Percentiles rank a stretch among this genome's conserved stretches.
Evolutionary conservation across 2,888 invertebrate genomes (phyloP).

Genomic region (Anticlea derivata): DNA sequence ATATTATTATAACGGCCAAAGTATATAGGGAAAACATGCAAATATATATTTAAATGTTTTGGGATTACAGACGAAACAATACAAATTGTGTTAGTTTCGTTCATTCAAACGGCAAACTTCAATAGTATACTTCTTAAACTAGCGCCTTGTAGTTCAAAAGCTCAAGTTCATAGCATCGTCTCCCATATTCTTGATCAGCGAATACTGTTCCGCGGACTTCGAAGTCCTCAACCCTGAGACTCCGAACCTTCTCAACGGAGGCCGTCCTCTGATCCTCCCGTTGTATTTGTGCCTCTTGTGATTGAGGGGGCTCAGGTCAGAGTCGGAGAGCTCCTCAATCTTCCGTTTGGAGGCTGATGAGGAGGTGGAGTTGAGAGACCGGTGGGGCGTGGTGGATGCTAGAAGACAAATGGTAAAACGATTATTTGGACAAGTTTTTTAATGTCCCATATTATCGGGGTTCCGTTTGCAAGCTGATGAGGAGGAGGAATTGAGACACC

Average conservation of each 20-base stretch:
- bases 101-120: no score
- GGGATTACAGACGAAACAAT: no score
- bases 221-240: constrained; percentile 56
- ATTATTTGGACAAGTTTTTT: no score
- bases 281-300: constrained; percentile 73
- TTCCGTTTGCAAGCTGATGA: no score
- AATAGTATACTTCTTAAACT: no score
- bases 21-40: no score
- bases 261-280: constrained; percentile 69
- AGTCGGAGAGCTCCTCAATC: constrained; percentile 61
- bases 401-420: constrained; percentile 30
- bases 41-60: no score
- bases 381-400: constrained; percentile 57
- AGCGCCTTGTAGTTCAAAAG: constrained; percentile 42
- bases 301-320: constrained; percentile 66
- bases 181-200: constrained; percentile 48
- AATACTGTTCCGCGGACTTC: constrained; percentile 59
- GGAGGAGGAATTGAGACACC: no score
- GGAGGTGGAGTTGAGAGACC: constrained; percentile 51
- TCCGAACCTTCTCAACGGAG: constrained; percentile 61
- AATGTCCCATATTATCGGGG: no score
- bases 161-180: constrained; percentile 62
- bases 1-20: no score
- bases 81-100: no score
- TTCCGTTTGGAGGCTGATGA: constrained; percentile 71